Base-by-base conservation (phyloP, 2,113 vertebrate species). In the Mesoclemmys tuberculata region DNA sequence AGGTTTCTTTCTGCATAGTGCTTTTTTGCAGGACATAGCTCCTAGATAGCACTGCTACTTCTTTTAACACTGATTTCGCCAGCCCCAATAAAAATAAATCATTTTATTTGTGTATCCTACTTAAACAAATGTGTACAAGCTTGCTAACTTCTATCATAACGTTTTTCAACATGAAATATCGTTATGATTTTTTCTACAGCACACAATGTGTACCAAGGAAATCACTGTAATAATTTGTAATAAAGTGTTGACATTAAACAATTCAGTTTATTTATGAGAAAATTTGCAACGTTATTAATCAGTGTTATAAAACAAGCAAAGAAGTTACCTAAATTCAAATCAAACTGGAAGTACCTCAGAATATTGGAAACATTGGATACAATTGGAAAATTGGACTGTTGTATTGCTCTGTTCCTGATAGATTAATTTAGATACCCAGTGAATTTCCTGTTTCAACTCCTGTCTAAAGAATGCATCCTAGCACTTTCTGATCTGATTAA, bases 21-120 rank as follows among this genome's bases (percentile, higher is more conserved):
- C 80, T 38, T 88, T 90, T 94, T 88, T 88, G 71, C 49, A 31
- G 85, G 35, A 29, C 27, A 46, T 64, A 92, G 89, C 89, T 83
- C 94, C 5, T 1, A 49, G 78, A 78, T 85, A 93, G 31, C 56
- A 56, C 19, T 92, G 64, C 68, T 78, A 54, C 49, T 95, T 95
- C 86, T 92, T 83, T 83, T 96, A 88, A 81, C 56, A 55, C 84
- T 56, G 61, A 86, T 94, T 95, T 48, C 89, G 85, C 92, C 89
- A 91, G 44, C 22, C 78, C 41, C 12, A 38, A 4, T 64, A 75
- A 85, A 86, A 93, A 82, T 89, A 84, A 88, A 95, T 82, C 9
- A 41, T 78, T 86, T 64, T 87, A 84, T 91, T 82, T 93, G 49
- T 88, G 8, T 49, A 4, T 86, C 88, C 64, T 86, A 0, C 82